Conservation (phyloP, 2,797 vertebrate species). For the Neostethus bicornis region DNA sequence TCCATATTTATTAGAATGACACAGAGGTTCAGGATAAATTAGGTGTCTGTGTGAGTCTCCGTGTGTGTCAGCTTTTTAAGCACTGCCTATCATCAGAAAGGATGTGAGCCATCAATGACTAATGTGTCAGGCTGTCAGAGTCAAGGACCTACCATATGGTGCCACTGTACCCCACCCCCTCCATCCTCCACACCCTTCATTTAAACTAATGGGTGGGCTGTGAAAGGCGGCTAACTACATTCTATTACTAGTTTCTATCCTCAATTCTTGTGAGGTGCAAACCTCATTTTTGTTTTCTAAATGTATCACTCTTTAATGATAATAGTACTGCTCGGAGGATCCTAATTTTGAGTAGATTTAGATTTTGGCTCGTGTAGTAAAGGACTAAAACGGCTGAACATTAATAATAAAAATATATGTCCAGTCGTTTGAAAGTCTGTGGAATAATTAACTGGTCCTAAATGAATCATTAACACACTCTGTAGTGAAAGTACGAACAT, state of each 20-base stretch:
- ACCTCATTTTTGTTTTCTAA: conserved; percentile 13
- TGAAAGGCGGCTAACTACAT: conserved; percentile 56
- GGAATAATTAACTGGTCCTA: conserved; percentile 37
- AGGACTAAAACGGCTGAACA: conserved; percentile 14
- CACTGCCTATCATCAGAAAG: conserved; percentile 71
- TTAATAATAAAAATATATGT: conserved; percentile 12
- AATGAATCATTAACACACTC: conserved; percentile 30
- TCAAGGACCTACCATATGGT: conserved; percentile 76
- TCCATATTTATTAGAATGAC: conserved; percentile 44
- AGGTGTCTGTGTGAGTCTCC: conserved; percentile 35
- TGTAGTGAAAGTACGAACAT: conserved; percentile 33
- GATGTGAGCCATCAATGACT: conserved; percentile 77
- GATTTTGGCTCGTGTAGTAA: conserved; percentile 11
- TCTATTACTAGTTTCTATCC: conserved; percentile 41
- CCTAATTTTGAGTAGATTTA: conserved; percentile 6
- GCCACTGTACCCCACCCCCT: conserved; percentile 39
- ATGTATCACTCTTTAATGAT: conserved; percentile 28
- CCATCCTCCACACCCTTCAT: conserved; percentile 45
- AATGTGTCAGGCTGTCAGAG: conserved; percentile 79
- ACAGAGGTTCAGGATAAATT: conserved; percentile 65
- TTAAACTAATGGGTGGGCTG: conserved; percentile 69
- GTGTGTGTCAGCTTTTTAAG: conserved; percentile 60
- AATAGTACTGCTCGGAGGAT: too few species aligned
- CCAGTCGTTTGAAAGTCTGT: conserved; percentile 29
- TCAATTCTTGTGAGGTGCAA: conserved; percentile 27